Conservation (phyloP, 2,888 invertebrate genomes). For the Cerceris ruficornis region DNA sequence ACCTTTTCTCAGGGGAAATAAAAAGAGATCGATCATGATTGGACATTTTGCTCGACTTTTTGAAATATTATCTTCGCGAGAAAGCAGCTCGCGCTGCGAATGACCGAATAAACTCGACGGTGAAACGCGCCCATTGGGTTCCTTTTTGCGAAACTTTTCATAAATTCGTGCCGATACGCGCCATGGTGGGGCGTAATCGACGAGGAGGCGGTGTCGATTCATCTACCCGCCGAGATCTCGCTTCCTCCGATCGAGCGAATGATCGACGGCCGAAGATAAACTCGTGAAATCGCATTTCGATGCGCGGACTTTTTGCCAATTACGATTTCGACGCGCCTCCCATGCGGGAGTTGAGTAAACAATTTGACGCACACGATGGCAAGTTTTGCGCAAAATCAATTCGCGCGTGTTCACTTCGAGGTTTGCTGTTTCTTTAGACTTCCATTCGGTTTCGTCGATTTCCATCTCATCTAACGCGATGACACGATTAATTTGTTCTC, state of each 20-base stretch:
- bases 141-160: conserved; percentile 11
- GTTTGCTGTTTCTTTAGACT: neutral
- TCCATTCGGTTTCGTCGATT: neutral
- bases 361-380: conserved; percentile 9
- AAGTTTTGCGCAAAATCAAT: conserved; percentile 14
- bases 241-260: conserved; percentile 35
- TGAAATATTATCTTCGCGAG: neutral
- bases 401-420: neutral
- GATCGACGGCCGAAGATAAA: conserved; percentile 57
- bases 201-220: conserved; percentile 21
- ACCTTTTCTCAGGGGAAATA: neutral
- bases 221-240: conserved; percentile 27
- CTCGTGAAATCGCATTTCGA: conserved; percentile 54
- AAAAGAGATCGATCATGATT: neutral
- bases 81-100: neutral
- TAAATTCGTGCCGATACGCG: conserved; percentile 11
- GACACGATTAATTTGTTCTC: too few relatives aligned
- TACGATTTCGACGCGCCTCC: conserved; percentile 37
- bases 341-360: conserved; percentile 41
- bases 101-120: conserved; percentile 3
- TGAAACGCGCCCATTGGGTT: neutral
- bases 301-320: conserved; percentile 54
- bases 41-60: neutral
- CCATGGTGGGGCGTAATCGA: conserved; percentile 10
- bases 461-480: too few relatives aligned